phyloP scores from a whole-genome alignment of 1,140 invertebrate species.

The Lutraria rhynchaena region DNA sequence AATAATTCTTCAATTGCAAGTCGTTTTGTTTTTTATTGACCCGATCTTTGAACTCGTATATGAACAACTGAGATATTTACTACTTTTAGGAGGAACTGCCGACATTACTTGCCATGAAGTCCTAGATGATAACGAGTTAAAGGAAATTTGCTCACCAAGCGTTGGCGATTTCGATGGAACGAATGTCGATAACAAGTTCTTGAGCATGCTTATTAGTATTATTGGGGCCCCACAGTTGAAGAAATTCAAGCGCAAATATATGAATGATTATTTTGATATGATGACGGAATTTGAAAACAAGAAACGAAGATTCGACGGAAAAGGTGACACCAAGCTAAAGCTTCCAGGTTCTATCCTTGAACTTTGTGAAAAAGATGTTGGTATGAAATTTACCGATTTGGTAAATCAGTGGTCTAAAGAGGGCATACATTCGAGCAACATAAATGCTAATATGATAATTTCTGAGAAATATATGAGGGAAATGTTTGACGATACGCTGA shows the following conservation, averaged over 20 bases:
- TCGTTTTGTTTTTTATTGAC: no score
- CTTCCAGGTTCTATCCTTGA: constrained; percentile 40
- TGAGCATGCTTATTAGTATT: constrained; percentile 28
- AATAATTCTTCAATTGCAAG: no score
- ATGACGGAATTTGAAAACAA: constrained; percentile 58
- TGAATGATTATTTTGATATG: constrained; percentile 51
- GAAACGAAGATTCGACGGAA: constrained; percentile 52
- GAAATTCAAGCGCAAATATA: constrained; percentile 36
- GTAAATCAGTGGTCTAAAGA: neutral
- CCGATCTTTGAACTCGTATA: no score
- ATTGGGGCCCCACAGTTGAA: constrained; percentile 49
- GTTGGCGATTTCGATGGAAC: constrained; percentile 64
- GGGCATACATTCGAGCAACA: neutral
- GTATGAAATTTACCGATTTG: constrained; percentile 7
- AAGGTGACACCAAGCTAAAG: constrained; percentile 23
- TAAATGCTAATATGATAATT: constrained; percentile 10
- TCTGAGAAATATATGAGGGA: neutral
- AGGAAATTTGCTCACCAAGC: constrained; percentile 56
- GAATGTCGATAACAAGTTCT: constrained; percentile 60
- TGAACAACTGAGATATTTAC: no score
- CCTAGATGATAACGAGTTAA: constrained; percentile 18
- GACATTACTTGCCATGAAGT: constrained; percentile 66
- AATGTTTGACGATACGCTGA: constrained; percentile 5
- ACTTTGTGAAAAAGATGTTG: constrained; percentile 21
- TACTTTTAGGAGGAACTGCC: constrained; percentile 63